A percentile compares a stretch with the other conserved stretches of the same genome.
These are phyloP conservation scores for Ammodytes marinus DNA, from an alignment of 2,113 vertebrate species.

Conservation along the genomic window DNA sequence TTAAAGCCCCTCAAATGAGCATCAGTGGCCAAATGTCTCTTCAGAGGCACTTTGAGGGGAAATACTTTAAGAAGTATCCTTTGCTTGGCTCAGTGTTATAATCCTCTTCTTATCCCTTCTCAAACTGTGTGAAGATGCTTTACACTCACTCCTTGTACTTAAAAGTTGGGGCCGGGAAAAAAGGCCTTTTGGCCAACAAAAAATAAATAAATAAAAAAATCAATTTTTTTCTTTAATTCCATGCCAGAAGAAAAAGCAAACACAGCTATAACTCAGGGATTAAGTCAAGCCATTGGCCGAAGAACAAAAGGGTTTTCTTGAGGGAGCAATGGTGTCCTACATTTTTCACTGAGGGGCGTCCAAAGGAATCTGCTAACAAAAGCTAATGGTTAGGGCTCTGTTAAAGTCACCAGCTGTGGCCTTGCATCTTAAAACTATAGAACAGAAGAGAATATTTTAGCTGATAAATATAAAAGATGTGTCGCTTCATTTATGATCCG, in stretches of 20 bases:
- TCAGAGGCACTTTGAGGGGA: slow-evolving; percentile 19
- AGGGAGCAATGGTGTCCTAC: slow-evolving; percentile 24
- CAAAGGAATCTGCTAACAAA: slow-evolving; percentile 37
- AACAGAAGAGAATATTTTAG: not conserved
- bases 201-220: not conserved
- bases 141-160: slow-evolving; percentile 40
- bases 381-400: slow-evolving; percentile 8
- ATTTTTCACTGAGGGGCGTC: slow-evolving; percentile 19
- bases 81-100: slow-evolving; percentile 42
- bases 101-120: slow-evolving; percentile 49
- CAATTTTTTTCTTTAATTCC: not conserved
- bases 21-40: slow-evolving; percentile 26
- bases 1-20: slow-evolving; percentile 42
- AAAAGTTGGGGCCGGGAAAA: slow-evolving; percentile 30
- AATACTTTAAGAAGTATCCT: slow-evolving; percentile 38
- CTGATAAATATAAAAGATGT: slow-evolving; percentile 28
- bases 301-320: slow-evolving; percentile 35
- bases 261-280: slow-evolving; percentile 6
- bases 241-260: slow-evolving; percentile 2
- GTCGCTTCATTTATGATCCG: not conserved
- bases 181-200: not conserved
- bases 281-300: slow-evolving; percentile 1
- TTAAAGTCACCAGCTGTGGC: slow-evolving; percentile 22
- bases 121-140: slow-evolving; percentile 34
- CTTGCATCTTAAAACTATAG: not conserved